Evolutionary conservation across 2,797 vertebrate species (phyloP), one percentile per base, ranked within the genome.

Genomic region (Macropodus opercularis): DNA sequence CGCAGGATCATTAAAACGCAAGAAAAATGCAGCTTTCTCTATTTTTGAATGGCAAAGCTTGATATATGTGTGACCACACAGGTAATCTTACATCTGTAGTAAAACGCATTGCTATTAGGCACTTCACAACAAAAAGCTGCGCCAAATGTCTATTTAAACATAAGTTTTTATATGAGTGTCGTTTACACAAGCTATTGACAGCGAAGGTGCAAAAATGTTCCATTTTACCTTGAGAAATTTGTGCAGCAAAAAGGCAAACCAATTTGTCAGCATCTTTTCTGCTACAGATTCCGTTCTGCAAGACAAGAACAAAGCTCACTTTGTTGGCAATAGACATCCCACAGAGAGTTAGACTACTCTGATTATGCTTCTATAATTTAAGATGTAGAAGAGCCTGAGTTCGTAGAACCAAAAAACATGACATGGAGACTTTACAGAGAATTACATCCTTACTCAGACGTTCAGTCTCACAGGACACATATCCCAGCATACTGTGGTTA

Each of bases 261-360:
- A 98, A 78, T 98, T 98, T 8, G 96, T 98, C 90, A 98, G 90
- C 96, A 98, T 98, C 93, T 98, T 98, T 90, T 98, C 96, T 0
- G 96, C 96, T 77, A 98, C 96, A 0, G 96, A 98, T 87, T 98
- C 96, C 0, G 97, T 98, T 90, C 97, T 98, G 84, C 56, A 71
- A 86, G 72, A 80, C 34, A 55, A 66, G 62, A 76, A 63, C 46
- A 64, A 63, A 69, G 47, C 44, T 23, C 15, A 35, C 23, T 85
- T 83, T 84, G 77, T 84, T 75, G 81, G 79, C 54, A 41, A 49
- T 53, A 65, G 75, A 17, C 43, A 8, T 85, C 81, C 84, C 65
- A 23, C 61, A 8, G 74, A 79, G 76, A 75, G 59, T 54, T 7
- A 19, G 63, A 79, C 71, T 57, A 75, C 78, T 77, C 69, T 63